Percentiles rank a stretch among this genome's conserved stretches.
These are phyloP conservation scores for Peromyscus maniculatus DNA, from an alignment of 2,113 vertebrate genomes.

Conservation along the genomic window DNA sequence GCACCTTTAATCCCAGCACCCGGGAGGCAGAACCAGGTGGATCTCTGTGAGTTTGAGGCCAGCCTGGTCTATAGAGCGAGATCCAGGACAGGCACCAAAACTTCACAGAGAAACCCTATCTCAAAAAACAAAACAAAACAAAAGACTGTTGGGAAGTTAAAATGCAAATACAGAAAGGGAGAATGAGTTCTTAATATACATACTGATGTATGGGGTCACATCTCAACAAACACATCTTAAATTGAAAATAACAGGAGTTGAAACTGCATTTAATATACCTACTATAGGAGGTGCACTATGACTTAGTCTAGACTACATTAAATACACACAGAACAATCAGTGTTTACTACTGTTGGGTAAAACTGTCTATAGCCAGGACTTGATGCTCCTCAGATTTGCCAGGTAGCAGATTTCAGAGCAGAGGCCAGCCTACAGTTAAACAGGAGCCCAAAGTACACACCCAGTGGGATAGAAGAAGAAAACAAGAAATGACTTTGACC, in stretches of 20 bases:
- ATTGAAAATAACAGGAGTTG: background rate
- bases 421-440: background rate
- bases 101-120: too few species aligned
- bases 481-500: background rate
- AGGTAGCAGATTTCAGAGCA: background rate
- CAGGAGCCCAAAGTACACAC: background rate
- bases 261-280: background rate
- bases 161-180: background rate
- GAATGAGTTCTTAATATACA: too few species aligned
- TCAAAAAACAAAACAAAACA: too few species aligned
- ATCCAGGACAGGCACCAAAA: too few species aligned
- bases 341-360: background rate
- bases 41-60: too few species aligned
- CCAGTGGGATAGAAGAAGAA: background rate
- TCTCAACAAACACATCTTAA: background rate
- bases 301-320: background rate
- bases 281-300: background rate
- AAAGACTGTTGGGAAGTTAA: background rate
- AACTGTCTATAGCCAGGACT: background rate
- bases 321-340: background rate
- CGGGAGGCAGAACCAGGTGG: too few species aligned
- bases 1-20: too few species aligned
- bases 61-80: too few species aligned
- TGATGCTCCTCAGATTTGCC: background rate
- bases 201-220: background rate